Evolutionary conservation across 1,140 invertebrate genomes (phyloP).

Genomic region (Panulirus ornatus): DNA sequence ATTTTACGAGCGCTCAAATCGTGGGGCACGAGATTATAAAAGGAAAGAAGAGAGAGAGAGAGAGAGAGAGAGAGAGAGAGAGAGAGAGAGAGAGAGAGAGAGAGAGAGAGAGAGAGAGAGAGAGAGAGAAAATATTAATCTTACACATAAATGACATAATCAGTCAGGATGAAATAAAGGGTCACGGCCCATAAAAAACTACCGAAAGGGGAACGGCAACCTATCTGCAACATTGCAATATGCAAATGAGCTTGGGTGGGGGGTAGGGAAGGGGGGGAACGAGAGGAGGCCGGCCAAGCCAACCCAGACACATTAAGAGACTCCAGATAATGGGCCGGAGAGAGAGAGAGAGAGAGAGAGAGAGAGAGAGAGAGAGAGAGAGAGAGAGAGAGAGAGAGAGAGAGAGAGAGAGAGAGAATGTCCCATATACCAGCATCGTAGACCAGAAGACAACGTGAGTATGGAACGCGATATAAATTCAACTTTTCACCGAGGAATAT

Average conservation of each 20-base stretch:
- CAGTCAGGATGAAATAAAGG: conserved; percentile 70
- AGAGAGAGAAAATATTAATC: conserved; percentile 35
- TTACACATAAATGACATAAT: conserved; percentile 71
- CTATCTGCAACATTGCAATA: conserved; percentile 71
- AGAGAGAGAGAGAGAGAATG: conserved; percentile 37
- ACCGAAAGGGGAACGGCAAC: conserved; percentile 54
- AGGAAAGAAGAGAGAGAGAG: background rate
- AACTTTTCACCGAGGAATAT: conserved; percentile 21
- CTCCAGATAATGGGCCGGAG: conserved; percentile 19
- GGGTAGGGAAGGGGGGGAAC: background rate
- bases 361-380: conserved; percentile 44
- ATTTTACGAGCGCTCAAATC: too few species aligned
- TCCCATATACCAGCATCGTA: background rate
- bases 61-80: background rate
- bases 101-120: background rate
- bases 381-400: conserved; percentile 57
- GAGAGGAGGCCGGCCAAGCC: conserved; percentile 7
- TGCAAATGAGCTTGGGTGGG: conserved; percentile 58
- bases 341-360: background rate
- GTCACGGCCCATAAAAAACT: conserved; percentile 61
- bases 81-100: background rate
- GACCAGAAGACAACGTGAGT: background rate
- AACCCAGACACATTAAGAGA: conserved; percentile 40
- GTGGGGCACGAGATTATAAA: too few species aligned
- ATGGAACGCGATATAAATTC: background rate